Evolutionary conservation across 2,888 invertebrate genomes (phyloP), one percentile per base, ranked within the genome.

Genomic region (Rhagonycha lutea): DNA sequence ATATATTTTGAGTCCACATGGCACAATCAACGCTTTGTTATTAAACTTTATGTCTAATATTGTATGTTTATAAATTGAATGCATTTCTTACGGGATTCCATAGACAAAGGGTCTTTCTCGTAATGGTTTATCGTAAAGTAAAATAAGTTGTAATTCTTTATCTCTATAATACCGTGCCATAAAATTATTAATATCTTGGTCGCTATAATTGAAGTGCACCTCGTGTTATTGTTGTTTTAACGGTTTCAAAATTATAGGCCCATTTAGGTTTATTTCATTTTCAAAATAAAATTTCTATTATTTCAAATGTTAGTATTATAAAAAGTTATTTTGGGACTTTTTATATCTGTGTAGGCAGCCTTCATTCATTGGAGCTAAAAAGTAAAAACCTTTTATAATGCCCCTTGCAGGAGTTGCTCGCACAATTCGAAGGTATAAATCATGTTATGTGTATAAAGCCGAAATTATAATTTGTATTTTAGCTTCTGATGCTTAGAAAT

Each of bases 131-230:
- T 83, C 82, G 81, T 81, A 80, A 81, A 82, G 77, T 81, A 81
- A 82, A 82, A 83, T 82, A 83, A 83, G 84, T 84, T 84, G 79
- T 83, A 83, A 86, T 87, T 87, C 86, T 86, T 87, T 87, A 87
- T 86, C 86, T 86, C 83, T 79, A 82, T 83, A 84, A 85, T 84
- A 84, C 82, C 80, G 79, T 79, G 85, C 83, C 81, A 84, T 87
- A 87, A 87, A 87, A 86, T 87, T 87, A 87, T 87, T 87, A 87
- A 87, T 87, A 87, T 86, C 87, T 85, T 82, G 80, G 81, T 82
- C 82, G 83, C 84, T 84, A 85, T 87, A 87, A 84, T 84, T 83
- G 86, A 86, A 86, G 86, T 86, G 85, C 83, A 85, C 83, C 82
- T 84, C 82, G 82, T 83, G 85, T 86, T 86, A 86, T 83, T 83